These are phyloP conservation scores for Vulpes vulpes DNA, from an alignment of 2,113 vertebrate genomes.

Conservation along the genomic window DNA sequence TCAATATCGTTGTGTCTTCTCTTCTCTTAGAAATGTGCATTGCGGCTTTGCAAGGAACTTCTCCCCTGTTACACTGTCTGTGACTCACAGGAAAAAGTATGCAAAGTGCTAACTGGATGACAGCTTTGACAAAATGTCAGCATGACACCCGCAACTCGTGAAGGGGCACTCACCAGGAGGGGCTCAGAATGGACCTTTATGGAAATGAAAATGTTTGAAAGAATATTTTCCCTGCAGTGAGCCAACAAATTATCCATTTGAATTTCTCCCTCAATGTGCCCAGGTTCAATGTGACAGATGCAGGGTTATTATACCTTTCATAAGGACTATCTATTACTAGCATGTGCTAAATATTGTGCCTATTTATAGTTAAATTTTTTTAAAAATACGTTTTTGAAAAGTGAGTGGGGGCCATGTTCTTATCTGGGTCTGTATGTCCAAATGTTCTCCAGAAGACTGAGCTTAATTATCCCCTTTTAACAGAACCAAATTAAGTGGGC, in stretches of 20 bases:
- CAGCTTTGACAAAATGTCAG: background rate
- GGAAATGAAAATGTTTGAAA: background rate
- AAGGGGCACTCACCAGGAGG: background rate
- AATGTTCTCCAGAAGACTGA: background rate
- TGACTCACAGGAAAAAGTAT: background rate
- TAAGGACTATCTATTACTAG: background rate
- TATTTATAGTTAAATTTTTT: background rate
- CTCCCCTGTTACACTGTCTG: rapidly evolving
- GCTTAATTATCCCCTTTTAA: background rate
- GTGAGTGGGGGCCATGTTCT: background rate
- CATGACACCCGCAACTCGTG: background rate
- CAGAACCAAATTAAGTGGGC: slow-evolving; percentile 17
- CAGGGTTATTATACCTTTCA: background rate
- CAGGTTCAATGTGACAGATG: background rate
- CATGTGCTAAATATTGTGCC: background rate
- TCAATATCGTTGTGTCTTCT: background rate
- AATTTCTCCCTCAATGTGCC: background rate
- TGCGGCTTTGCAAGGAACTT: background rate
- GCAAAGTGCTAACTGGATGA: too few relatives aligned
- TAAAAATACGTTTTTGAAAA: background rate
- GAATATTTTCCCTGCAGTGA: background rate
- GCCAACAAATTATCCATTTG: background rate
- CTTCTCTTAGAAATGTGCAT: background rate
- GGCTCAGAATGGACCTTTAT: background rate
- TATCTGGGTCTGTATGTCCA: background rate